These are phyloP conservation scores for Alces alces DNA, from an alignment of 2,113 vertebrate species.

Conservation along the genomic window DNA sequence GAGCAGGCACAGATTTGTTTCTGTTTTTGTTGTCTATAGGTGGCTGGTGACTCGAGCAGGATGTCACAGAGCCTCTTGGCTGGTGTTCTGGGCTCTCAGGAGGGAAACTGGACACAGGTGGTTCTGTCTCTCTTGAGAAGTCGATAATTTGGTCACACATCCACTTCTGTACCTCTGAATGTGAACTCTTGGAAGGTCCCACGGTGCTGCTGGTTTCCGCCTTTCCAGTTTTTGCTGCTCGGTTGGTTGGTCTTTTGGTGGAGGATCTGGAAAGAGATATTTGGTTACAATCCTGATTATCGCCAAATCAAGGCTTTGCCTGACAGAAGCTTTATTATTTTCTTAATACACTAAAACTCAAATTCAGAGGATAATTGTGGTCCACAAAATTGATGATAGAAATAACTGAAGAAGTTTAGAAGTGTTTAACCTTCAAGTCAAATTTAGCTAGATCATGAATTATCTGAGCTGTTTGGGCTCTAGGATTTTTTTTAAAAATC, in stretches of 20 bases:
- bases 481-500: neutral
- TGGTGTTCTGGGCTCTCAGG: conserved; percentile 78
- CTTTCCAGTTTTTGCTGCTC: conserved; percentile 71
- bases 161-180: conserved; percentile 85
- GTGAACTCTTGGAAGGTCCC: conserved; percentile 76
- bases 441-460: conserved; percentile 14
- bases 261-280: conserved; percentile 73
- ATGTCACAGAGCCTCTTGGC: conserved; percentile 80
- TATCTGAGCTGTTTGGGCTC: neutral
- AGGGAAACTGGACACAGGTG: conserved; percentile 64
- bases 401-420: conserved; percentile 5
- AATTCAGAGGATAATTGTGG: neutral
- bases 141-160: conserved; percentile 87
- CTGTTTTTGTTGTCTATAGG: conserved; percentile 80
- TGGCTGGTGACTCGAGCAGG: conserved; percentile 78
- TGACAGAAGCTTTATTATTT: neutral
- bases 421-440: neutral
- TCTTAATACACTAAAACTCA: neutral
- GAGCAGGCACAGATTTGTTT: neutral
- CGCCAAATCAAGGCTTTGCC: neutral
- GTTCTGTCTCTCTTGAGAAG: conserved; percentile 81
- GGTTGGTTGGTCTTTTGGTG: conserved; percentile 73
- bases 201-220: conserved; percentile 76
- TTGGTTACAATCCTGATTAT: conserved; percentile 15
- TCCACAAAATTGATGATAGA: neutral